Conservation (phyloP, 2,113 vertebrate species). For the Noctilio leporinus region DNA sequence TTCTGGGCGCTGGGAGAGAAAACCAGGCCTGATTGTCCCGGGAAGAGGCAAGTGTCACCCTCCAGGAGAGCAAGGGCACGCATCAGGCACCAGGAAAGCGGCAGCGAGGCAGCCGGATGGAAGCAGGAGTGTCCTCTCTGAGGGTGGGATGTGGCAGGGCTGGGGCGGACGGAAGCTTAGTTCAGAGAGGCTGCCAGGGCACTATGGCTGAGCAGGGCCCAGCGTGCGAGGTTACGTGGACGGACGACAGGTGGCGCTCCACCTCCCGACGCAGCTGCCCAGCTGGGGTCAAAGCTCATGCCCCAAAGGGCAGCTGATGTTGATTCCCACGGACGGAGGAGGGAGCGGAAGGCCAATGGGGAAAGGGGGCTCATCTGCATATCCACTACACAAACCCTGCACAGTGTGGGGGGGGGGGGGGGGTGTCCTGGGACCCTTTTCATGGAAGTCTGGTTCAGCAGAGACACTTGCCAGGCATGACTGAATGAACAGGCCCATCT, state of each 20-base stretch:
- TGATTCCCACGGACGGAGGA: neutral
- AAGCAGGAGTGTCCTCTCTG: too few relatives aligned
- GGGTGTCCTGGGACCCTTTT: neutral
- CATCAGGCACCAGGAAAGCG: neutral
- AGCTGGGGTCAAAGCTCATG: neutral
- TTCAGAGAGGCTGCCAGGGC: neutral
- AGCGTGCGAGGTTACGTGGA: neutral
- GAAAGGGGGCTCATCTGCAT: neutral
- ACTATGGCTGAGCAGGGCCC: neutral
- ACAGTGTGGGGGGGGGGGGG: accelerated
- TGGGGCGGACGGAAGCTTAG: neutral
- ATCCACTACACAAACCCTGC: neutral
- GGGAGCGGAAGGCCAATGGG: neutral
- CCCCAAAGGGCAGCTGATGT: neutral
- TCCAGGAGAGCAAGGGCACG: neutral
- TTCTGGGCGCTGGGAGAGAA: neutral
- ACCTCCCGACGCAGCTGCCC: neutral
- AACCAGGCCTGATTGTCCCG: neutral
- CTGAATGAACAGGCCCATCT: neutral
- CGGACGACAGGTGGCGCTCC: accelerated
- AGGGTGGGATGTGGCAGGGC: accelerated
- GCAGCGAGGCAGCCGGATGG: neutral
- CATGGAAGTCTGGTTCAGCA: neutral
- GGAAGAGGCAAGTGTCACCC: neutral
- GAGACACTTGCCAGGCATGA: neutral